phyloP scores from a whole-genome alignment of 2,113 vertebrate genomes.

The Oncorhynchus mykiss region DNA sequence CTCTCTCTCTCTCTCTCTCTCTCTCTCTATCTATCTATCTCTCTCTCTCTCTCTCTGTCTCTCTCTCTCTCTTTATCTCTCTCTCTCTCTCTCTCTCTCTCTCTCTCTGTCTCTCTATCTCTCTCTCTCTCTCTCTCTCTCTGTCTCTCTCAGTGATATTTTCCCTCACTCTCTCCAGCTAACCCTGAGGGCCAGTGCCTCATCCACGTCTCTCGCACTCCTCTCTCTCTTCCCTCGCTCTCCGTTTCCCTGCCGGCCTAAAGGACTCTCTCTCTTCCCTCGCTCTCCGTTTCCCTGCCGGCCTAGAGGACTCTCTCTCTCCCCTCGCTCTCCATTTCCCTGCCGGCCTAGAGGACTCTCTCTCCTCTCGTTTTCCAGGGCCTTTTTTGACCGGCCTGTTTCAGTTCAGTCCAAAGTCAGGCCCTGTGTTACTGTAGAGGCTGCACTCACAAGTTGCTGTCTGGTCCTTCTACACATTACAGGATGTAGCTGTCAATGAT shows the following conservation, averaged over 20 bases:
- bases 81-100: background rate
- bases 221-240: slow-evolving; percentile 29
- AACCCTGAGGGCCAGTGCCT: slow-evolving; percentile 76
- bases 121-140: background rate
- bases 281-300: slow-evolving; percentile 58
- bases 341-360: slow-evolving; percentile 54
- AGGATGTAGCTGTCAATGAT: too few species aligned
- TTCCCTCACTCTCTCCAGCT: slow-evolving; percentile 61
- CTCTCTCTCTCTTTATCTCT: slow-evolving; percentile 47
- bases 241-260: slow-evolving; percentile 57
- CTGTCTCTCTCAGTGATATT: slow-evolving; percentile 8
- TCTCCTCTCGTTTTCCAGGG: slow-evolving; percentile 8
- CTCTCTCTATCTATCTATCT: slow-evolving; percentile 1
- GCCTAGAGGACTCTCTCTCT: slow-evolving; percentile 49
- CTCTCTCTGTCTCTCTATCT: slow-evolving; percentile 42
- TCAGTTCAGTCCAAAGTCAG: too few species aligned
- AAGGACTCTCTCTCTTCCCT: slow-evolving; percentile 40
- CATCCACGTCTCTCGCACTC: slow-evolving; percentile 41
- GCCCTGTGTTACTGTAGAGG: too few species aligned
- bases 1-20: slow-evolving; percentile 43
- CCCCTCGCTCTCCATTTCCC: slow-evolving; percentile 54
- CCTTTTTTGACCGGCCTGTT: background rate
- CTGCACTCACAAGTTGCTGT: too few species aligned
- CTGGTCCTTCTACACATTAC: too few species aligned
- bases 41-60: slow-evolving; percentile 2